Conservation (phyloP, 2,888 invertebrate species). For the Eremobia ochroleuca region DNA sequence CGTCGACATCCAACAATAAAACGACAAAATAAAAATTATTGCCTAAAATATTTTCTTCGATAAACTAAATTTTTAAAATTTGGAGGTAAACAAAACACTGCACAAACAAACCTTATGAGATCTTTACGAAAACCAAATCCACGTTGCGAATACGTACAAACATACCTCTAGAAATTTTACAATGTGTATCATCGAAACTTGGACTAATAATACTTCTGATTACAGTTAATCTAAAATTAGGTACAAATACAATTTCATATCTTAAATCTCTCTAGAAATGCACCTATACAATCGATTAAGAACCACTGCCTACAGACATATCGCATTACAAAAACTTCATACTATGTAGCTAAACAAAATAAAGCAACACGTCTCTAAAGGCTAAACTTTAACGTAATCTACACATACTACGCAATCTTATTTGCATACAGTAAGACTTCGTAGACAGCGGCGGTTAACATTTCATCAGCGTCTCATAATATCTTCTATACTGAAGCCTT, state of each 20-base stretch:
- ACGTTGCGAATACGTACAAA: constrained; percentile 86
- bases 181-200: constrained; percentile 74
- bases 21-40: constrained; percentile 74
- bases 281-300: constrained; percentile 60
- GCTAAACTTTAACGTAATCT: constrained; percentile 54
- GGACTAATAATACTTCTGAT: constrained; percentile 88
- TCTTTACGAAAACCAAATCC: constrained; percentile 91
- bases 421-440: constrained; percentile 53
- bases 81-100: constrained; percentile 91
- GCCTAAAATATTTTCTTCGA: constrained; percentile 62
- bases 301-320: constrained; percentile 41
- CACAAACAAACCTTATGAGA: constrained; percentile 91
- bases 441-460: constrained; percentile 41
- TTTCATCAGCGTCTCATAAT: constrained; percentile 95
- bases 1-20: constrained; percentile 77
- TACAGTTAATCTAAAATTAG: constrained; percentile 73
- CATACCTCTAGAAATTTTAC: constrained; percentile 84
- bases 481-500: constrained; percentile 97
- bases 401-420: constrained; percentile 56
- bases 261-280: constrained; percentile 67
- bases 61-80: constrained; percentile 86
- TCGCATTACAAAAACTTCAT: constrained; percentile 51
- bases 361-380: constrained; percentile 52
- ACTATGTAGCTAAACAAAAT: constrained; percentile 54
- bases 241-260: constrained; percentile 61